A percentile compares a stretch with the other conserved stretches of the same genome.
These are phyloP conservation scores for Spheniscus humboldti DNA, from an alignment of 2,797 vertebrate genomes.

Conservation along the genomic window DNA sequence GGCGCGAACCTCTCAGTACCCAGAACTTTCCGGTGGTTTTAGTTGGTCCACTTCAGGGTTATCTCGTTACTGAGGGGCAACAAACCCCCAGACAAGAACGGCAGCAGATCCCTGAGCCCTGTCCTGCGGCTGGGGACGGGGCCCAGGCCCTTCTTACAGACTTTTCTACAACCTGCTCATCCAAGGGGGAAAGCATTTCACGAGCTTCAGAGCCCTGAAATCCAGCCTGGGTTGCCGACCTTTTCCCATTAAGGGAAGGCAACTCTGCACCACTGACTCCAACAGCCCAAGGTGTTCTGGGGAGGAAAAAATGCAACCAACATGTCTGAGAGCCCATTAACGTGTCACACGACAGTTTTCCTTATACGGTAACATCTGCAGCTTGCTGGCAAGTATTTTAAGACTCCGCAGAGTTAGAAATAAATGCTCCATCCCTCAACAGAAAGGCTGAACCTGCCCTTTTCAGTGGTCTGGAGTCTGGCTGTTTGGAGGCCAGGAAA, in stretches of 20 bases:
- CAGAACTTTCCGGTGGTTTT: rapidly evolving
- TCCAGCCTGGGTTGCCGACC: not conserved
- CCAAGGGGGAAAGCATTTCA: not conserved
- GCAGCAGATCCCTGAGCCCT: not conserved
- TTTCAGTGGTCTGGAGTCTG: not conserved
- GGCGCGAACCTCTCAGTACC: not conserved
- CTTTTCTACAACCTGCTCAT: not conserved
- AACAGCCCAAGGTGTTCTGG: not conserved
- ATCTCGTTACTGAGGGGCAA: too few species aligned
- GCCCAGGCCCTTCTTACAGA: not conserved
- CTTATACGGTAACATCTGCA: not conserved
- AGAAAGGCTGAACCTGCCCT: not conserved
- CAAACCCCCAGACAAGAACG: not conserved
- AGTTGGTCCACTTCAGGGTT: rapidly evolving
- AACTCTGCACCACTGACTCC: not conserved
- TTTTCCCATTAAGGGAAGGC: not conserved
- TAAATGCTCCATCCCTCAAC: not conserved
- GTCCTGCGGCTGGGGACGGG: too few species aligned
- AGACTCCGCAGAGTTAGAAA: not conserved
- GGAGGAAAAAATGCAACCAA: not conserved
- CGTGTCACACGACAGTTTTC: not conserved
- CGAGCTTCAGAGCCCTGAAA: not conserved
- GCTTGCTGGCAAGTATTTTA: not conserved
- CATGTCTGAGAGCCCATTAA: not conserved
- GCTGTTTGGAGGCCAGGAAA: not conserved